Evolutionary conservation across 92 coral and sea anemone genomes (phyloP).

Genomic region (Metridium senile): DNA sequence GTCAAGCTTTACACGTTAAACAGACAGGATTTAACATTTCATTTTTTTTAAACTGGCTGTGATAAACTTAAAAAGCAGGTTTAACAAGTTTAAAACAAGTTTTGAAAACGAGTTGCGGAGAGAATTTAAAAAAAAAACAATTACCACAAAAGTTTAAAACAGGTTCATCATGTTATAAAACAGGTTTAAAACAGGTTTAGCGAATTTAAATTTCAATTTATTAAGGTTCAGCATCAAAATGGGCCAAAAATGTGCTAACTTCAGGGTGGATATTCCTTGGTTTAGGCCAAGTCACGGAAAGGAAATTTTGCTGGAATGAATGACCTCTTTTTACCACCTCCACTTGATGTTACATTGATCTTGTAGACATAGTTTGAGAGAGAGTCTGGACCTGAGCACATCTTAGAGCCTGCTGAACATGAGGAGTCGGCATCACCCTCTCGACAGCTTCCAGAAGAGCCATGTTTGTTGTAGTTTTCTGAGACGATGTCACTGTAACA

Average conservation of each 20-base stretch:
- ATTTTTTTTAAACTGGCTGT: too few species aligned
- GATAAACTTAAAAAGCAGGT: too few species aligned
- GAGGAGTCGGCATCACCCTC: slow-evolving; percentile 14
- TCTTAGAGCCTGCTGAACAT: slow-evolving; percentile 27
- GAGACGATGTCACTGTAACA: slow-evolving; percentile 17
- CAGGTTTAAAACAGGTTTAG: too few species aligned
- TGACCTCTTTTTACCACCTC: background rate
- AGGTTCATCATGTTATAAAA: too few species aligned
- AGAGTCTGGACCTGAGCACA: slow-evolving; percentile 27
- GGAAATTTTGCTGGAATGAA: slow-evolving; percentile 11
- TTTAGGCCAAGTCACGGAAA: background rate
- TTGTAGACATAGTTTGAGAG: slow-evolving; percentile 50
- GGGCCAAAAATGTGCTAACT: background rate
- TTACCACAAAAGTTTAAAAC: too few species aligned
- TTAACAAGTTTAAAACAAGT: too few species aligned
- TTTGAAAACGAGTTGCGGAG: too few species aligned
- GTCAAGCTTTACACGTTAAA: too few species aligned
- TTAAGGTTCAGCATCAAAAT: too few species aligned
- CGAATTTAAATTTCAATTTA: too few species aligned
- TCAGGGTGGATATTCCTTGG: background rate
- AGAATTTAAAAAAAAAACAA: too few species aligned
- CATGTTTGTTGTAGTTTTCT: slow-evolving; percentile 26
- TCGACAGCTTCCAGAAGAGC: slow-evolving; percentile 33
- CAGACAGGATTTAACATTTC: too few species aligned
- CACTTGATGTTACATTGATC: background rate